Percentiles rank a stretch among this genome's conserved stretches.
Conservation (phyloP, 2,113 vertebrate genomes). For the Notiomystis cincta region DNA sequence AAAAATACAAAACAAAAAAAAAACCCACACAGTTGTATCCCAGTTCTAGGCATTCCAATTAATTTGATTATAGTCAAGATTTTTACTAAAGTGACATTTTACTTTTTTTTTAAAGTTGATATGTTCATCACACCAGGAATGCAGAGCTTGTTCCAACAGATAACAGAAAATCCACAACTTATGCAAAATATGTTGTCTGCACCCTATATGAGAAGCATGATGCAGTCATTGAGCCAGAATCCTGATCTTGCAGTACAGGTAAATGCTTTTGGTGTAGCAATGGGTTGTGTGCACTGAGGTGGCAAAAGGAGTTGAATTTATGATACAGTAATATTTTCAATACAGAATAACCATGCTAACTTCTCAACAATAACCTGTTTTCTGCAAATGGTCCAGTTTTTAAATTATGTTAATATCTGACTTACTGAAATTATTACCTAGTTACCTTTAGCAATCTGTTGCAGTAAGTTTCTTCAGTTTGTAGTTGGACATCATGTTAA, state of each 20-base stretch:
- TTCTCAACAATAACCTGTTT: neutral
- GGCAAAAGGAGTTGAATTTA: neutral
- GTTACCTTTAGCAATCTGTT: neutral
- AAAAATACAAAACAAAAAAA: neutral
- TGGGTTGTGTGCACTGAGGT: neutral
- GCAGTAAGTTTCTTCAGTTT: neutral
- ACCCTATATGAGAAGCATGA: conserved; percentile 81
- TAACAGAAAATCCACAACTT: conserved; percentile 82
- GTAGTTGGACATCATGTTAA: neutral
- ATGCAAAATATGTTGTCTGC: conserved; percentile 86
- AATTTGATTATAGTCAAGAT: neutral
- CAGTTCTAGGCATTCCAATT: neutral
- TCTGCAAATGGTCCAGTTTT: neutral
- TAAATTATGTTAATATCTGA: neutral
- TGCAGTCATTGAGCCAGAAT: conserved; percentile 85
- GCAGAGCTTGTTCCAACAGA: conserved; percentile 84
- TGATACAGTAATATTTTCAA: neutral
- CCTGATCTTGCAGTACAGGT: conserved; percentile 87
- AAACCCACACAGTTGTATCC: neutral
- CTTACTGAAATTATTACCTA: neutral
- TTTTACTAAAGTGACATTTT: neutral
- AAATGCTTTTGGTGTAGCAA: neutral
- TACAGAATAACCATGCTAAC: neutral
- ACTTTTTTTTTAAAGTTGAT: conserved; percentile 58
- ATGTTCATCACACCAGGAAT: conserved; percentile 79